Conservation (phyloP, 2,888 invertebrate genomes). For the Nasonia oneida region DNA sequence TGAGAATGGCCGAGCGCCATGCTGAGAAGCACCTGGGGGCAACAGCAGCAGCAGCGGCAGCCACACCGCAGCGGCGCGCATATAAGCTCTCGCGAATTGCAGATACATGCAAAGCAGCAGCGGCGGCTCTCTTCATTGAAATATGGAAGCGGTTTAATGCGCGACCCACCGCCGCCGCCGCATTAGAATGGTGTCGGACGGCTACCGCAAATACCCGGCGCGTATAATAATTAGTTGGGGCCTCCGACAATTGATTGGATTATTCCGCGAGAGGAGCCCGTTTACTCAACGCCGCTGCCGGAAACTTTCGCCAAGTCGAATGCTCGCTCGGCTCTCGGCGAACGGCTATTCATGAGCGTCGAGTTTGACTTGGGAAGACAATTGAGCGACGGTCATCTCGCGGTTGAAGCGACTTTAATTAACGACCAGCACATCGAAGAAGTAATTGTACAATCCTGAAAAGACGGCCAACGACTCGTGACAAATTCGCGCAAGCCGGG, state of each 20-base stretch:
- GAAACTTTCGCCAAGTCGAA: slow-evolving; percentile 9
- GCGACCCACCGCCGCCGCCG: slow-evolving; percentile 23
- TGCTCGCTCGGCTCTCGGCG: not conserved
- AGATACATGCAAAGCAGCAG: slow-evolving; percentile 68
- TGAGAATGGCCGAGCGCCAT: slow-evolving; percentile 53
- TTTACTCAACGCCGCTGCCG: not conserved
- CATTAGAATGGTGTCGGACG: slow-evolving; percentile 51
- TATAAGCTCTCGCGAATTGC: slow-evolving; percentile 63
- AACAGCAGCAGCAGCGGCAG: slow-evolving; percentile 12
- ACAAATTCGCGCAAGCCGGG: not conserved
- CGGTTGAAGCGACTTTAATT: slow-evolving; percentile 4
- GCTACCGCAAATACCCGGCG: slow-evolving; percentile 45
- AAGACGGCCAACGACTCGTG: not conserved
- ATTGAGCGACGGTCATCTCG: slow-evolving; percentile 9
- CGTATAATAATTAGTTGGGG: slow-evolving; percentile 56
- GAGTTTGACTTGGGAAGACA: not conserved
- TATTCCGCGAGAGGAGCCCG: slow-evolving; percentile 27
- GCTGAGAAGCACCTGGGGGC: slow-evolving; percentile 53
- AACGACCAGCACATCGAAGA: not conserved
- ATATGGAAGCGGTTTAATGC: slow-evolving; percentile 70
- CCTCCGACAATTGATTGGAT: slow-evolving; percentile 52
- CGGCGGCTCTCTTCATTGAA: slow-evolving; percentile 68
- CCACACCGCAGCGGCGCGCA: not conserved
- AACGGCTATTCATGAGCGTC: not conserved
- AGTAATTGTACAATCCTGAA: not conserved